Conservation (phyloP, 2,113 vertebrate species). For the Campylomormyrus numenius region DNA sequence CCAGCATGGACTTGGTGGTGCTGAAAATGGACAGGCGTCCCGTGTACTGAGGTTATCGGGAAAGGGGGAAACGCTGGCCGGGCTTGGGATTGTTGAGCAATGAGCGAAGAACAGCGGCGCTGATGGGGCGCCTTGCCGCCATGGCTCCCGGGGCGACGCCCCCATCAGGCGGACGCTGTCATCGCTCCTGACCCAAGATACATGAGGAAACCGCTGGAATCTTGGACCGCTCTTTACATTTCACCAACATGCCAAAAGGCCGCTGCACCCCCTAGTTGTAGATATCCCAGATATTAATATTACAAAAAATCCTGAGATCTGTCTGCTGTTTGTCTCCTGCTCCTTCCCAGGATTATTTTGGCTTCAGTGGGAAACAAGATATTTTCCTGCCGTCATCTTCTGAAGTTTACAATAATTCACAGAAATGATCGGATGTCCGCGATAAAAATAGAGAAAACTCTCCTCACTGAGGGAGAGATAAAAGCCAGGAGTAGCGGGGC, state of each 20-base stretch:
- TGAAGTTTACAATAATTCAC: background rate
- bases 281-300: background rate
- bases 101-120: background rate
- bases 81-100: background rate
- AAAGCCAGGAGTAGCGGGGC: constrained; percentile 25
- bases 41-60: background rate
- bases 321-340: background rate
- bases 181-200: background rate
- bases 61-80: background rate
- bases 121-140: background rate
- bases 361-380: background rate
- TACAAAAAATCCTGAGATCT: background rate
- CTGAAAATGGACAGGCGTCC: background rate
- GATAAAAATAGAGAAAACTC: background rate
- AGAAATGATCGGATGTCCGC: background rate
- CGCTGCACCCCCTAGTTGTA: background rate
- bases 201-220: background rate
- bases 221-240: background rate
- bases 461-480: constrained; percentile 4
- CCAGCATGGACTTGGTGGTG: background rate
- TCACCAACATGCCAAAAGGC: background rate
- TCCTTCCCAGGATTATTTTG: background rate
- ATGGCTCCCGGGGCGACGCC: background rate
- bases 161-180: background rate
- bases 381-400: background rate